Evolutionary conservation across 2,888 invertebrate genomes (phyloP), one percentile per base, ranked within the genome.

Genomic region (Anticlea derivata): DNA sequence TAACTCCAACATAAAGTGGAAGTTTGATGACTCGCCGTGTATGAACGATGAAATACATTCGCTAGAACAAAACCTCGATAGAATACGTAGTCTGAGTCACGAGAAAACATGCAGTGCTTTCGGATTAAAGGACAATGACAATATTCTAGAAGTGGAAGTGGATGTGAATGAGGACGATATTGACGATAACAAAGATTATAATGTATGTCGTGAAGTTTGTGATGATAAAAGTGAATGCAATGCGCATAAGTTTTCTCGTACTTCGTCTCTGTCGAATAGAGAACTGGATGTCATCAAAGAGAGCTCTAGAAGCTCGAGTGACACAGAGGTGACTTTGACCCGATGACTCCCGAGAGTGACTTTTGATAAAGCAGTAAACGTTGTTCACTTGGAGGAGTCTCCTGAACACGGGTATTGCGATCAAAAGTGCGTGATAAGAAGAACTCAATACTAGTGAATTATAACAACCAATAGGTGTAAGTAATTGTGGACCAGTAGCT

Each of bases 231-330:
- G 80, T 81, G 89, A 89, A 57, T 86, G 80, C 58, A 78, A 82
- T 72, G 75, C 62, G 60, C 81, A 85, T 71, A 90, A 90, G 60
- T 91, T 88, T 77, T 91, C 90, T 33, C 81, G 89, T 60, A 81
- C 80, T 61, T 91, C 91, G 2, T 90, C 91, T 34, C 61, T 90
- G 44, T 90, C 91, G 39, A 90, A 90, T 63, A 82, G 91, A 63
- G 91, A 91, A 70, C 80, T 91, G 30, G 91, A 91, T 56, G 89
- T 91, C 31, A 91, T 91, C 37, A 91, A 89, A 73, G 91, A 91
- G 67, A 91, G 91, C 68, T 91, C 91, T 7, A 80, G 90, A 62
- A 91, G 91, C 66, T 91, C 91, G 7, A 91, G 91, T 82, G 91
- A 91, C 61, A 90, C 89, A 53, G 91, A 91, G 81, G 86, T 89